A percentile compares a stretch with the other conserved stretches of the same genome.
These are phyloP conservation scores for Mellilla xanthometata DNA, from an alignment of 2,888 invertebrate species.

Conservation along the genomic window DNA sequence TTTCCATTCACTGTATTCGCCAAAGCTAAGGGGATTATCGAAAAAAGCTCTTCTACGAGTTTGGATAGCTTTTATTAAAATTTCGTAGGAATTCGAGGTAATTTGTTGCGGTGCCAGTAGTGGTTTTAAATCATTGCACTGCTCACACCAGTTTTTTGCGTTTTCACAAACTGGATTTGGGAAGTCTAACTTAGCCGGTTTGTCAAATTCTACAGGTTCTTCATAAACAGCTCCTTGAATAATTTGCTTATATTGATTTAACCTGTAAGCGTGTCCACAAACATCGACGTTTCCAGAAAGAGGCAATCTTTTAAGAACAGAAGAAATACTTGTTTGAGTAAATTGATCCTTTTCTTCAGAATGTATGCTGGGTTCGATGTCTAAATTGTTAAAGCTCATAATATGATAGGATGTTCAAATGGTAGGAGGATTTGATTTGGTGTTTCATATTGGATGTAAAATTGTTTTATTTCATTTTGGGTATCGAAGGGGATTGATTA, in stretches of 20 bases:
- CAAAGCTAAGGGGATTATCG: constrained; percentile 36
- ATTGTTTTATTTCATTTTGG: background rate
- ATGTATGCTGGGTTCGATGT: constrained; percentile 15
- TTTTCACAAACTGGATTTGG: constrained; percentile 21
- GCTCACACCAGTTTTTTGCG: constrained; percentile 37
- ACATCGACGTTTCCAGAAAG: constrained; percentile 28
- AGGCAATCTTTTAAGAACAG: constrained; percentile 17
- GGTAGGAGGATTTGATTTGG: background rate
- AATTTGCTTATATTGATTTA: constrained; percentile 40
- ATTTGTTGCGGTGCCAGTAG: constrained; percentile 37
- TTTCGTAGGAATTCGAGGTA: constrained; percentile 38
- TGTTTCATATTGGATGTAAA: background rate
- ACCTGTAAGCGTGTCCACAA: constrained; percentile 20
- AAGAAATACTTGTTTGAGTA: constrained; percentile 40
- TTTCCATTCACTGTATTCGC: constrained; percentile 8
- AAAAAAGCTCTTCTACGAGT: constrained; percentile 38
- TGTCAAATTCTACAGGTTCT: constrained; percentile 37
- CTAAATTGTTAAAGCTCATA: constrained; percentile 44
- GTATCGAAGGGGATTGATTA: too few species aligned
- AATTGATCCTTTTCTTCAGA: constrained; percentile 36
- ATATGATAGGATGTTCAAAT: constrained; percentile 18
- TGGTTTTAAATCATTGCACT: constrained; percentile 52
- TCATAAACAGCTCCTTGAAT: constrained; percentile 38
- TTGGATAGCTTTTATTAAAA: constrained; percentile 35
- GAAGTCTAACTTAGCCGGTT: constrained; percentile 30